Percentiles rank a stretch among this genome's conserved stretches.
Evolutionary conservation across 2,113 vertebrate genomes (phyloP).

Genomic region (Centropus bengalensis): DNA sequence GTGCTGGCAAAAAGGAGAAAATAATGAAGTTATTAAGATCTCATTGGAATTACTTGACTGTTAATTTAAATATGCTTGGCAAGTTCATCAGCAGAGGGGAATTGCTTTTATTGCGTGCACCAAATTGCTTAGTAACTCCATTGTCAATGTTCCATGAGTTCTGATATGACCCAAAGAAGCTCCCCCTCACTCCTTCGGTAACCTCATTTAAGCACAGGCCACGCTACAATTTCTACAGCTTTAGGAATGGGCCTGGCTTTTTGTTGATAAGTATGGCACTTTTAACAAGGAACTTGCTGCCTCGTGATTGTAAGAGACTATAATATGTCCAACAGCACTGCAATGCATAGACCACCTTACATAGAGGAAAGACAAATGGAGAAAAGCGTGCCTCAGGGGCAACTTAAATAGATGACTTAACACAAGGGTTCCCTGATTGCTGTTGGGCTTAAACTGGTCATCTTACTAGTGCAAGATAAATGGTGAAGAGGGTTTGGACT

Average conservation of each 20-base stretch:
- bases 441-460: neutral
- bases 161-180: neutral
- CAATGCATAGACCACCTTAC: neutral
- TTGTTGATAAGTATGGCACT: neutral
- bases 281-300: neutral
- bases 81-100: neutral
- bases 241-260: neutral
- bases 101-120: neutral
- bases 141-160: neutral
- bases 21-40: neutral
- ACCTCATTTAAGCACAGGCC: neutral
- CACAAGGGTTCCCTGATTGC: neutral
- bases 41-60: neutral
- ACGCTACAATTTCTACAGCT: neutral
- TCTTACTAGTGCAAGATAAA: neutral
- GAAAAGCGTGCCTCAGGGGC: neutral
- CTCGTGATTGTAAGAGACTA: neutral
- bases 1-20: neutral
- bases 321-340: fast-evolving
- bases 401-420: neutral
- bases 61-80: neutral
- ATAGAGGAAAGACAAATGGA: neutral
- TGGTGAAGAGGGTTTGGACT: neutral
- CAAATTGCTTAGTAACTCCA: neutral
- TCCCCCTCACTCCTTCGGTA: neutral